A percentile compares a stretch with the other conserved stretches of the same genome.
Evolutionary conservation across 2,113 vertebrate genomes (phyloP).

Genomic region (Sardina pilchardus): DNA sequence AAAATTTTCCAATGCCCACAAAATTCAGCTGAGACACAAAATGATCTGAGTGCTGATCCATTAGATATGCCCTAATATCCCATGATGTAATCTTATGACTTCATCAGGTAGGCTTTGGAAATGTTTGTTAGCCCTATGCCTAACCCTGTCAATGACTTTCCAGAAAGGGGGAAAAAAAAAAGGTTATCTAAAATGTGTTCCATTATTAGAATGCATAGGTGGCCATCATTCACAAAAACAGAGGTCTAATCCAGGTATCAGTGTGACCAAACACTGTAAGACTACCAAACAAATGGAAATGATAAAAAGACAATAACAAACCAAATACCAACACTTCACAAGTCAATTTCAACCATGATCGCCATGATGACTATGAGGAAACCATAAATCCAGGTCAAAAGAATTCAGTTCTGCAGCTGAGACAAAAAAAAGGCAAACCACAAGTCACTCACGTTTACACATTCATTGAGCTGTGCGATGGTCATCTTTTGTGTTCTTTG

Average conservation of each 20-base stretch:
- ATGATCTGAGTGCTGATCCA: too few species aligned
- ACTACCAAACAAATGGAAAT: not conserved
- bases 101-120: too few species aligned
- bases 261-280: not conserved
- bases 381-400: not conserved
- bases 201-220: not conserved
- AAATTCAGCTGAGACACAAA: not conserved
- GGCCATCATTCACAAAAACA: not conserved
- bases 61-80: too few species aligned
- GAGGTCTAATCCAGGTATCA: not conserved
- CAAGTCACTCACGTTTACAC: slow-evolving; percentile 60
- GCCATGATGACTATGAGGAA: not conserved
- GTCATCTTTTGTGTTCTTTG: slow-evolving; percentile 57
- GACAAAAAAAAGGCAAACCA: not conserved
- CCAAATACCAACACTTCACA: not conserved
- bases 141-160: not conserved
- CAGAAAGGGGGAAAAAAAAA: not conserved
- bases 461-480: slow-evolving; percentile 58
- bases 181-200: not conserved
- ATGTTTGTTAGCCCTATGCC: not conserved
- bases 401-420: not conserved
- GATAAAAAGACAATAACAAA: not conserved
- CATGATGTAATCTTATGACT: too few species aligned
- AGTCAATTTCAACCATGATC: not conserved
- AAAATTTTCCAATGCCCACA: not conserved